A percentile compares a stretch with the other conserved stretches of the same genome.
Evolutionary conservation across 2,888 invertebrate species (phyloP).

Genomic region (Camptogramma bilineatum): DNA sequence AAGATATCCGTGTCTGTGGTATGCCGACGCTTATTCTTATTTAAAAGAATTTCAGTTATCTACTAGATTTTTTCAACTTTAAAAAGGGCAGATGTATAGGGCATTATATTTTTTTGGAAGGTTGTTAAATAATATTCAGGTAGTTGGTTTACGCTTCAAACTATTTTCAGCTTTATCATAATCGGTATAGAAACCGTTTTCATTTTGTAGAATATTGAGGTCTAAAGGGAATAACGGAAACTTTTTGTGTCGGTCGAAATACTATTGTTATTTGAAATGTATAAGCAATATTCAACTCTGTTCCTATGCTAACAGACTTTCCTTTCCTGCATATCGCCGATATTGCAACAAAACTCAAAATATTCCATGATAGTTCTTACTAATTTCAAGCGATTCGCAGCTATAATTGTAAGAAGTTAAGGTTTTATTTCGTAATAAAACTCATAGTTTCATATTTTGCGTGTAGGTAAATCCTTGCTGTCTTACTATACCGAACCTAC

Average conservation of each 20-base stretch:
- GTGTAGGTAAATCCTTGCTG: not conserved
- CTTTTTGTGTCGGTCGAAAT: not conserved
- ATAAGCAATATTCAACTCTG: not conserved
- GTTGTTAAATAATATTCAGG: conserved; percentile 14
- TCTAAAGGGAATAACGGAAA: not conserved
- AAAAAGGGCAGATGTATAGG: not conserved
- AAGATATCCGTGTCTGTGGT: too few relatives aligned
- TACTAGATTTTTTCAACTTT: conserved; percentile 10
- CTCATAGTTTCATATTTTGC: too few relatives aligned
- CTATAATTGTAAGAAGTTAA: too few relatives aligned
- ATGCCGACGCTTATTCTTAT: not conserved
- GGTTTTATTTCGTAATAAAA: too few relatives aligned
- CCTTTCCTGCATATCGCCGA: too few relatives aligned
- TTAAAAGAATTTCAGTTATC: conserved; percentile 10
- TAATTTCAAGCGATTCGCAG: too few relatives aligned
- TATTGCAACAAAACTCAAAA: too few relatives aligned
- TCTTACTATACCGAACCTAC: not conserved
- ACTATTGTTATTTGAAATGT: not conserved
- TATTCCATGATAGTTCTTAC: too few relatives aligned
- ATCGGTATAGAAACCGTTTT: not conserved
- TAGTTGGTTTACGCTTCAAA: conserved; percentile 13
- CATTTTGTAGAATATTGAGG: not conserved
- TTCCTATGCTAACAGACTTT: not conserved
- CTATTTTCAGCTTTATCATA: conserved; percentile 5
- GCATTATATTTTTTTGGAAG: conserved; percentile 10